Percentiles rank a stretch among this genome's conserved stretches.
These are phyloP conservation scores for Ectemnius cavifrons DNA, from an alignment of 2,888 invertebrate species.

Conservation along the genomic window DNA sequence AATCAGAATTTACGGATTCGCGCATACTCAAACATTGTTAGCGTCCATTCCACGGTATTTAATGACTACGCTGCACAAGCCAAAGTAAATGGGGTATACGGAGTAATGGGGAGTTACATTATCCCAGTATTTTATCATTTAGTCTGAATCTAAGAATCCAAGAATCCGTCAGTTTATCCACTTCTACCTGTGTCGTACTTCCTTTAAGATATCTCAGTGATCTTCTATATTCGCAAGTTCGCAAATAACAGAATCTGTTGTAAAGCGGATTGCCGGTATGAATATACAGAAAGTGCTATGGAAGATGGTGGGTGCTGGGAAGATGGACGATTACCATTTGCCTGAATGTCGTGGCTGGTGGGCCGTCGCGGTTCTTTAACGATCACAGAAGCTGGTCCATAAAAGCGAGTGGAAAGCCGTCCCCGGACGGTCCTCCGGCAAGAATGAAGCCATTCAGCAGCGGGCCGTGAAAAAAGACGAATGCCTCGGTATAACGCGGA, in stretches of 20 bases:
- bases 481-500: neutral
- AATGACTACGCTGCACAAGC: neutral
- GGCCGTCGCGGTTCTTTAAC: conserved; percentile 3
- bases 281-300: too few relatives aligned
- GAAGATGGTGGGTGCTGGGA: too few relatives aligned
- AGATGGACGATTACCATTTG: conserved; percentile 5
- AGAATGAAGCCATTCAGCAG: conserved; percentile 12
- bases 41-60: neutral
- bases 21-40: conserved; percentile 6
- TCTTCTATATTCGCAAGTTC: too few relatives aligned
- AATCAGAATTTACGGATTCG: conserved; percentile 7
- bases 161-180: too few relatives aligned
- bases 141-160: too few relatives aligned
- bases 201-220: too few relatives aligned
- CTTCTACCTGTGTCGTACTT: too few relatives aligned
- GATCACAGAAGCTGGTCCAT: neutral
- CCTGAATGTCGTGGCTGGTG: neutral
- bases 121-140: too few relatives aligned
- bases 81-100: too few relatives aligned
- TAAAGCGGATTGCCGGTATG: too few relatives aligned
- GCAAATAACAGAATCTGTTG: too few relatives aligned
- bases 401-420: conserved; percentile 1
- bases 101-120: too few relatives aligned
- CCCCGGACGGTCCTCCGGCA: conserved; percentile 8
- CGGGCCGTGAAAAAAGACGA: conserved; percentile 4